Evolutionary conservation across 2,113 vertebrate species (phyloP).

Genomic region (Archocentrus centrarchus): DNA sequence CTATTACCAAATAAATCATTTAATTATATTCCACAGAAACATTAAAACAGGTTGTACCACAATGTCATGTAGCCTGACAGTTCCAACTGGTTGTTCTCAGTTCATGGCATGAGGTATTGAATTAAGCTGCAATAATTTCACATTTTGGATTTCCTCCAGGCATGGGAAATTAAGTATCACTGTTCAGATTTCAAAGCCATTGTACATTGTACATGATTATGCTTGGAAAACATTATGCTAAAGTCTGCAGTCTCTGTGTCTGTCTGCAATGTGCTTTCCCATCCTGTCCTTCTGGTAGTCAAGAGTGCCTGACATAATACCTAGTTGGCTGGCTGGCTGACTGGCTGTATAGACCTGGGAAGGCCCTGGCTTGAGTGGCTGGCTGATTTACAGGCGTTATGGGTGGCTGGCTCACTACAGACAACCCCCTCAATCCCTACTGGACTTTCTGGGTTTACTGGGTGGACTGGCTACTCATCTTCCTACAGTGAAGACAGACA

Average conservation of each 20-base stretch:
- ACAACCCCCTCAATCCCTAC: slow-evolving; percentile 52
- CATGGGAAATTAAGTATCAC: neutral
- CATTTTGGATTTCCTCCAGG: neutral
- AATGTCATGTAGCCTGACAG: neutral
- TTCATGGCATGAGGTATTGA: neutral
- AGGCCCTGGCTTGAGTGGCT: slow-evolving; percentile 32
- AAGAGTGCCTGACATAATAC: slow-evolving; percentile 33
- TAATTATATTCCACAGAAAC: neutral
- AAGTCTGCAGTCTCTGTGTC: slow-evolving; percentile 28
- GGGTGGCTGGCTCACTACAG: slow-evolving; percentile 47
- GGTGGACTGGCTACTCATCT: slow-evolving; percentile 64
- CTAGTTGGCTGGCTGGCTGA: neutral
- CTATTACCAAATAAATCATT: neutral
- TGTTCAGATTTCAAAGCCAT: slow-evolving; percentile 13
- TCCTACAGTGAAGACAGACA: slow-evolving; percentile 68
- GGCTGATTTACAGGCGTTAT: slow-evolving; percentile 65
- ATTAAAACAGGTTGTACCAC: neutral
- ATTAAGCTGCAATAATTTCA: slow-evolving; percentile 17
- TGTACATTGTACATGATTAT: slow-evolving; percentile 1
- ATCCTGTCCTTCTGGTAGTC: neutral
- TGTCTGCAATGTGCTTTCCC: slow-evolving; percentile 6
- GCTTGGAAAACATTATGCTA: slow-evolving; percentile 6
- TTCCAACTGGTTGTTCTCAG: neutral
- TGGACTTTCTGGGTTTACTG: slow-evolving; percentile 50
- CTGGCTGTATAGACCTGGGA: neutral